Evolutionary conservation across 2,113 vertebrate genomes (phyloP).

Genomic region (Copsychus sechellarum): DNA sequence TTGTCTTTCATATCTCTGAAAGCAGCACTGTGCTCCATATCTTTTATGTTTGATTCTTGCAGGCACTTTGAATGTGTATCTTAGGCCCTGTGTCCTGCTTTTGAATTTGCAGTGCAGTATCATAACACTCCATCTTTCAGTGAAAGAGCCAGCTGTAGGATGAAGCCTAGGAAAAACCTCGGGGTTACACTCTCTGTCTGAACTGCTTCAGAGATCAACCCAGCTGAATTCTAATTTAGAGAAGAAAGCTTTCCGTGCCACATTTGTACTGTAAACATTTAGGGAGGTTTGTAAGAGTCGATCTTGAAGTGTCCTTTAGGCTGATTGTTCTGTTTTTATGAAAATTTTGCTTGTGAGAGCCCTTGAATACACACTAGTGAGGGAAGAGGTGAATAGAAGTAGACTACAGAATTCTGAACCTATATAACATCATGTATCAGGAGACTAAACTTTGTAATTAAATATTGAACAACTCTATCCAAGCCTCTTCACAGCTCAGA

Average conservation of each 20-base stretch:
- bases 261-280: not conserved
- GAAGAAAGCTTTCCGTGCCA: not conserved
- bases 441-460: not conserved
- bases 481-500: not conserved
- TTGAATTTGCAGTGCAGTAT: not conserved
- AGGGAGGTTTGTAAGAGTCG: not conserved
- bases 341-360: not conserved
- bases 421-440: not conserved
- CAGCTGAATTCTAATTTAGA: not conserved
- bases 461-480: not conserved
- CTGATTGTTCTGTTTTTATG: not conserved
- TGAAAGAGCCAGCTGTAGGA: not conserved
- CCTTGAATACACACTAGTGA: not conserved
- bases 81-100: not conserved
- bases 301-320: not conserved
- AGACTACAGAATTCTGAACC: not conserved
- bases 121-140: not conserved
- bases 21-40: not conserved
- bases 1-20: not conserved
- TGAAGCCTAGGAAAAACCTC: not conserved
- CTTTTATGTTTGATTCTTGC: not conserved
- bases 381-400: not conserved
- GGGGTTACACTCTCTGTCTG: not conserved
- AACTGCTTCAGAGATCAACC: not conserved
- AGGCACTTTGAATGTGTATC: not conserved